Evolutionary conservation across 2,113 vertebrate species (phyloP).

Genomic region (Ptilonorhynchus violaceus): DNA sequence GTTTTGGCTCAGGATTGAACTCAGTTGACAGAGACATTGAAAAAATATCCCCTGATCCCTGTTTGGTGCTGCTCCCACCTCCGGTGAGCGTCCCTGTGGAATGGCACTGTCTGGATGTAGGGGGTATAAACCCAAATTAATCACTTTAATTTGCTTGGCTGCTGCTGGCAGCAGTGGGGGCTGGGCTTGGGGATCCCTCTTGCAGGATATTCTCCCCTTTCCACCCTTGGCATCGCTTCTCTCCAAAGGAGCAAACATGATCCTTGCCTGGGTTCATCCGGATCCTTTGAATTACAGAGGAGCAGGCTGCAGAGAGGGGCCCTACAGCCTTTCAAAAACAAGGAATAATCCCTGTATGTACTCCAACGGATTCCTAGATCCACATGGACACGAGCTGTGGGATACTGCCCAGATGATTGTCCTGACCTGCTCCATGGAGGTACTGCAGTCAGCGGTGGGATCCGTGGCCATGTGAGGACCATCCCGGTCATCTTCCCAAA

Average conservation of each 20-base stretch:
- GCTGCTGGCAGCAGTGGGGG: background rate
- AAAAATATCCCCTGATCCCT: background rate
- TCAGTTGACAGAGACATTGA: background rate
- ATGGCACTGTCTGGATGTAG: background rate
- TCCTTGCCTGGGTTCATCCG: fast-evolving
- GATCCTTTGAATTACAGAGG: background rate
- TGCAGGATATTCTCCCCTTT: background rate
- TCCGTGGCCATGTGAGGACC: fast-evolving
- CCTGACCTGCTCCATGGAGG: background rate
- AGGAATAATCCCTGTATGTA: fast-evolving
- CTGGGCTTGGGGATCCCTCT: background rate
- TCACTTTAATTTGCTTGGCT: background rate
- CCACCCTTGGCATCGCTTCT: background rate
- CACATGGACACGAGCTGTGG: fast-evolving
- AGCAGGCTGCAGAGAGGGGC: background rate
- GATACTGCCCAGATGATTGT: background rate
- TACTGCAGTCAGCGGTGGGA: fast-evolving
- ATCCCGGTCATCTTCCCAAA: background rate
- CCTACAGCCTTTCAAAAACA: background rate
- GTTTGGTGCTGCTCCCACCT: background rate
- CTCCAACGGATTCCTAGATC: background rate
- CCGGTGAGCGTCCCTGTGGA: background rate
- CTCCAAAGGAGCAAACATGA: background rate
- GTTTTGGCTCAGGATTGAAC: background rate
- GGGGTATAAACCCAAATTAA: background rate